Evolutionary conservation across 2,113 vertebrate genomes (phyloP).

Genomic region (Hipposideros armiger): DNA sequence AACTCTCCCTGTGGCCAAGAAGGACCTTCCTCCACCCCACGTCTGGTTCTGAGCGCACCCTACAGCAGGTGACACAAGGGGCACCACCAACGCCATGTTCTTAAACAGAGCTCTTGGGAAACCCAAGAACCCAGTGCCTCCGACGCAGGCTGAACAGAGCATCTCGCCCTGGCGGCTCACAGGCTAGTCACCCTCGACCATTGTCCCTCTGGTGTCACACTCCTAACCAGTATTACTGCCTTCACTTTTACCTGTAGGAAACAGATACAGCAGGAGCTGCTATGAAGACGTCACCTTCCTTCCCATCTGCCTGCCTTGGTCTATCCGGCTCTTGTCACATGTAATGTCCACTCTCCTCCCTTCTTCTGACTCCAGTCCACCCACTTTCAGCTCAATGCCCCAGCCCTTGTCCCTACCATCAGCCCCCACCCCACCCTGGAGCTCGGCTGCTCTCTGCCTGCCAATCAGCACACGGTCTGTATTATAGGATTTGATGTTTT

Average conservation of each 20-base stretch:
- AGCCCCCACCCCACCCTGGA: background rate
- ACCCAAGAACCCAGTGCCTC: background rate
- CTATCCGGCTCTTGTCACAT: background rate
- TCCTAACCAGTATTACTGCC: background rate
- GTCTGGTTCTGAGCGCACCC: background rate
- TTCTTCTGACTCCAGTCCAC: background rate
- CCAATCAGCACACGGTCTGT: background rate
- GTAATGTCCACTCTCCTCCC: background rate
- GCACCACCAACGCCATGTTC: background rate
- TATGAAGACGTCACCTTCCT: background rate
- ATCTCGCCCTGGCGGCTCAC: background rate
- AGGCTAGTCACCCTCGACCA: accelerated
- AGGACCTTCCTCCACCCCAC: background rate
- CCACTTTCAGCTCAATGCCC: background rate
- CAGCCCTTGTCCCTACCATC: background rate
- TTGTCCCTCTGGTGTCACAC: background rate
- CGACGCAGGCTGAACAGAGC: background rate
- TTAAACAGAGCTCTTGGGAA: background rate
- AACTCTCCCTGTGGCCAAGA: background rate
- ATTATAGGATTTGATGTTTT: background rate
- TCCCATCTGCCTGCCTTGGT: no score
- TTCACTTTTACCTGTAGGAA: background rate
- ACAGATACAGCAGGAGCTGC: background rate
- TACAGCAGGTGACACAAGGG: background rate
- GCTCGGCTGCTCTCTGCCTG: background rate